Evolutionary conservation across 1,140 invertebrate species (phyloP).

Genomic region (Aphidius gifuensis): DNA sequence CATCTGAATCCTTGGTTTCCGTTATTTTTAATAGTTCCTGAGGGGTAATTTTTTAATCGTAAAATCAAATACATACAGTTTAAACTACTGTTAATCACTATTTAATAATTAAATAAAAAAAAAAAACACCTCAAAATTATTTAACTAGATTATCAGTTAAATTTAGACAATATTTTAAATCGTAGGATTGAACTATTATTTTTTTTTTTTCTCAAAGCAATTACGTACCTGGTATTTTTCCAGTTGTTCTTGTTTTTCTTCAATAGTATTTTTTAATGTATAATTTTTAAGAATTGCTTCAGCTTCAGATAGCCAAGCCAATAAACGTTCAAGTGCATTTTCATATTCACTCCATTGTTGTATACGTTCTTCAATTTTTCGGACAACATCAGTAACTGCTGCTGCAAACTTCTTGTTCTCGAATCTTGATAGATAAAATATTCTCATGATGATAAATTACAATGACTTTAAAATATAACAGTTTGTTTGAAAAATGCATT

Average conservation of each 20-base stretch:
- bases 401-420: slow-evolving; percentile 82
- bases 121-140: not conserved
- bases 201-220: not conserved
- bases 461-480: not conserved
- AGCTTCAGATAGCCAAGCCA: slow-evolving; percentile 81
- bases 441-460: not conserved
- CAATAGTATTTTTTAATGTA: slow-evolving; percentile 74
- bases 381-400: slow-evolving; percentile 71
- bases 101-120: not conserved
- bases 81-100: slow-evolving; percentile 10
- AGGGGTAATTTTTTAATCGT: slow-evolving; percentile 37
- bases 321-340: slow-evolving; percentile 75
- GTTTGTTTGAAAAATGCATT: not conserved
- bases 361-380: slow-evolving; percentile 77
- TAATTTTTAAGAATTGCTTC: slow-evolving; percentile 87
- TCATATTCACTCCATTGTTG: slow-evolving; percentile 92
- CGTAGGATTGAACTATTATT: no score
- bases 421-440: slow-evolving; percentile 48
- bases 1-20: slow-evolving; percentile 68
- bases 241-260: slow-evolving; percentile 88
- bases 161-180: no score
- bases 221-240: slow-evolving; percentile 82
- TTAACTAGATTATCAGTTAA: no score
- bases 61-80: slow-evolving; percentile 17
- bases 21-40: slow-evolving; percentile 75